Conservation (phyloP, 2,888 invertebrate genomes). For the Dione vanillae region DNA sequence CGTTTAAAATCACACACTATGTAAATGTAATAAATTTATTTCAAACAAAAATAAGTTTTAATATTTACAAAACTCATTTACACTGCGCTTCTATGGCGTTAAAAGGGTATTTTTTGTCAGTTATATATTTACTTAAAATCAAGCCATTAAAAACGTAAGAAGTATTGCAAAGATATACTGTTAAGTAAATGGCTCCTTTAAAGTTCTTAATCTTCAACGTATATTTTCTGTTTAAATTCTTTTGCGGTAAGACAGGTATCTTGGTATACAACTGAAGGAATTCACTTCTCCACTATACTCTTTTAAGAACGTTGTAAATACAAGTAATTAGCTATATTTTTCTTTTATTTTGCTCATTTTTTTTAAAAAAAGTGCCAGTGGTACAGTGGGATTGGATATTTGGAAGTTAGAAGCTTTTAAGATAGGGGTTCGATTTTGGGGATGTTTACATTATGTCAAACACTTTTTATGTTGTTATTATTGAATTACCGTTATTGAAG, state of each 20-base stretch:
- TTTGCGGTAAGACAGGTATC: constrained; percentile 17
- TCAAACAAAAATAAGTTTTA: too few relatives aligned
- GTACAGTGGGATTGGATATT: not conserved
- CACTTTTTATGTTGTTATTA: too few relatives aligned
- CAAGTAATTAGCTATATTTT: not conserved
- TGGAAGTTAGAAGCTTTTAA: too few relatives aligned
- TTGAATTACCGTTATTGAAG: too few relatives aligned
- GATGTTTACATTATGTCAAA: too few relatives aligned
- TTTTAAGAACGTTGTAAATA: constrained; percentile 12
- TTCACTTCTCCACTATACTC: not conserved
- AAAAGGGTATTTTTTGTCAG: not conserved
- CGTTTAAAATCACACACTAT: too few relatives aligned
- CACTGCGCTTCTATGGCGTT: too few relatives aligned
- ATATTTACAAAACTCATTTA: too few relatives aligned
- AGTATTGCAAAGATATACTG: constrained; percentile 7
- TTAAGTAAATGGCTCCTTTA: constrained; percentile 10
- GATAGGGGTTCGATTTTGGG: too few relatives aligned
- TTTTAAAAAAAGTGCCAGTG: not conserved
- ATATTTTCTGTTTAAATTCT: not conserved
- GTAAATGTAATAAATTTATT: too few relatives aligned
- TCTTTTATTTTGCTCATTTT: not conserved
- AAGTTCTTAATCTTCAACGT: constrained; percentile 15
- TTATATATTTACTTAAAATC: not conserved
- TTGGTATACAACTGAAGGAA: not conserved
- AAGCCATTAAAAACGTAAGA: not conserved